These are phyloP conservation scores for Falco rusticolus DNA, from an alignment of 2,797 vertebrate genomes.

Conservation along the genomic window DNA sequence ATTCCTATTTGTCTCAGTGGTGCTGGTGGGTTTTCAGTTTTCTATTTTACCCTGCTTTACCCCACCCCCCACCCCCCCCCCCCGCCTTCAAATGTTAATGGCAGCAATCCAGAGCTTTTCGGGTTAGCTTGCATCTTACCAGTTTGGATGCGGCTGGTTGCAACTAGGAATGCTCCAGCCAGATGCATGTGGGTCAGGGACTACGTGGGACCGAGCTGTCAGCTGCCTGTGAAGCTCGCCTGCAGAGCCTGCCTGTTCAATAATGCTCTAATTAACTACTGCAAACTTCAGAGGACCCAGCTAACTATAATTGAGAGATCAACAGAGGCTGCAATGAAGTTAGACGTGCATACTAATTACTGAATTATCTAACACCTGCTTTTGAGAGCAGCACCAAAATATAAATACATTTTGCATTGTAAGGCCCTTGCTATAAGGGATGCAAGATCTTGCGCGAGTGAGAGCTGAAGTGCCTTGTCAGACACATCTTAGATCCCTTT, in stretches of 20 bases:
- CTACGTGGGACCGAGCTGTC: not conserved
- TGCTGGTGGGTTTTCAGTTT: not conserved
- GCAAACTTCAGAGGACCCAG: constrained; percentile 79
- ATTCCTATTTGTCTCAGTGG: not conserved
- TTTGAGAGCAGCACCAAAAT: constrained; percentile 45
- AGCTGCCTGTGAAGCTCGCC: not conserved
- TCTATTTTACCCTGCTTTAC: not conserved
- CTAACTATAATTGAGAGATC: constrained; percentile 83
- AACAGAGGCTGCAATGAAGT: constrained; percentile 74
- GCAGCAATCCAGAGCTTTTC: not conserved
- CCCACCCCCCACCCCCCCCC: no score
- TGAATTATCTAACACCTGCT: constrained; percentile 81
- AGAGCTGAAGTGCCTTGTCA: constrained; percentile 2
- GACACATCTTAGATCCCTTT: not conserved
- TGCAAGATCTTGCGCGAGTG: not conserved
- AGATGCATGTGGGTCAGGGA: not conserved
- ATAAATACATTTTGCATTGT: constrained; percentile 42
- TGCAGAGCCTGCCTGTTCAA: constrained; percentile 59
- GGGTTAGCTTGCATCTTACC: no score
- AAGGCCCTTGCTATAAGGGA: constrained; percentile 15
- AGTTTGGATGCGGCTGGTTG: accelerated
- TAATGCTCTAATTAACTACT: constrained; percentile 80
- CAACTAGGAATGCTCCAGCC: not conserved
- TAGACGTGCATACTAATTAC: constrained; percentile 82
- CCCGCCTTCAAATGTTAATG: not conserved